Evolutionary conservation across 2,888 invertebrate species (phyloP).

Genomic region (Ceriagrion tenellum): DNA sequence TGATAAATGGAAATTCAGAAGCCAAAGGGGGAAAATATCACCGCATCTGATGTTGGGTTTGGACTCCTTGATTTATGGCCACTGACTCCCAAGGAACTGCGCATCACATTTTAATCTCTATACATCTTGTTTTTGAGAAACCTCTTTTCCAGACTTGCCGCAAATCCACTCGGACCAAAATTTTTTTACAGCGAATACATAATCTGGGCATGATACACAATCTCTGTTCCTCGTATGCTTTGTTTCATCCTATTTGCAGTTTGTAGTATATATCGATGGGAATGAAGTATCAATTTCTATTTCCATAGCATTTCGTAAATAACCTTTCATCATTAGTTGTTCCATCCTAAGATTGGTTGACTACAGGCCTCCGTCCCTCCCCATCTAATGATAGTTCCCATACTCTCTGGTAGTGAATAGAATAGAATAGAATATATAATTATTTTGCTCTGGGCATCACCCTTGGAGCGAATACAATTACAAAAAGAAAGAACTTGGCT

Average conservation of each 20-base stretch:
- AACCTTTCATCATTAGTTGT: too few species aligned
- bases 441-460: too few species aligned
- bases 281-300: too few species aligned
- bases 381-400: too few species aligned
- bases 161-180: not conserved
- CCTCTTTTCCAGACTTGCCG: not conserved
- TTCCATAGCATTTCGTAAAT: too few species aligned
- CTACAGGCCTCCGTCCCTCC: too few species aligned
- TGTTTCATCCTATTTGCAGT: not conserved
- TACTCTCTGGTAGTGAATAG: too few species aligned
- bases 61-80: not conserved
- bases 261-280: too few species aligned
- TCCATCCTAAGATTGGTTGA: too few species aligned
- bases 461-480: too few species aligned
- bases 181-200: not conserved
- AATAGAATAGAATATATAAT: too few species aligned
- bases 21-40: not conserved
- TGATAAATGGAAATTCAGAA: constrained; percentile 1
- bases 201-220: not conserved
- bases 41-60: not conserved
- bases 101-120: not conserved
- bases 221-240: not conserved
- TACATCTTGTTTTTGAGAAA: not conserved
- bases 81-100: not conserved
- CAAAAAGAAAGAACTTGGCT: too few species aligned